Base-by-base conservation (phyloP, 1,140 invertebrate genomes). In the Ephestia elutella region DNA sequence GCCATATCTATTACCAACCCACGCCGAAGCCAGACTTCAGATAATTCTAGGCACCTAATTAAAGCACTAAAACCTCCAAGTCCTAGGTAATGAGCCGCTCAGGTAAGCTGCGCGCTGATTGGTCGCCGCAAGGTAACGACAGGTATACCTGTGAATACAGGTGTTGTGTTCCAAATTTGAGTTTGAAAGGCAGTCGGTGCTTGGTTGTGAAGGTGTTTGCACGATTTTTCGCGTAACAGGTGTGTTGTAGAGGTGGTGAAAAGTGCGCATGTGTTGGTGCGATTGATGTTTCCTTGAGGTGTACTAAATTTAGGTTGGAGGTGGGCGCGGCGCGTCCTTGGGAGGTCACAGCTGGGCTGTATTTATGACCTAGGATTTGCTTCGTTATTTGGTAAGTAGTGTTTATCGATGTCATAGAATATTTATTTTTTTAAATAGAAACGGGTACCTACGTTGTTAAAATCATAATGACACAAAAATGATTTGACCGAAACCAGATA, bases 281-380 rank as follows among this genome's bases (percentile, higher is more conserved):
- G 75, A 87, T 87, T 85, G 84, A 87, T 85, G 82, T 87, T 86
- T 84, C 72, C 82, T 85, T 84, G 81, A 87, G 84, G 84, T 87
- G 82, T 69, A 74, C 78, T 84, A 82, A 80, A 83, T 84, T 78
- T 80, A 78, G 83, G 60, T 56, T 57, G 60, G 73, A 81, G 80
- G 84, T 82, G 80, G 70, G 67, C 44, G 73, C 66, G 64, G 55
- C 62, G 61, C 71, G 66, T 57, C 71, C 71, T 75, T 73, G 25
- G 15, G 32, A 49, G 44, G 51, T 20, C 25, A 54, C 30, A 44
- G 19, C 18, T 53, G 49, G 18, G 21, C 49, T 57, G 50, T 11
- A 44, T 44, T n/a, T 44, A 44, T 44, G 38, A 17, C 38, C 38
- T 44, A 44, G n/a, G 38, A 44, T 32, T 32, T 44, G 38, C 13